phyloP scores from a whole-genome alignment of 2,888 invertebrate genomes.

The Plemyria rubiginata region DNA sequence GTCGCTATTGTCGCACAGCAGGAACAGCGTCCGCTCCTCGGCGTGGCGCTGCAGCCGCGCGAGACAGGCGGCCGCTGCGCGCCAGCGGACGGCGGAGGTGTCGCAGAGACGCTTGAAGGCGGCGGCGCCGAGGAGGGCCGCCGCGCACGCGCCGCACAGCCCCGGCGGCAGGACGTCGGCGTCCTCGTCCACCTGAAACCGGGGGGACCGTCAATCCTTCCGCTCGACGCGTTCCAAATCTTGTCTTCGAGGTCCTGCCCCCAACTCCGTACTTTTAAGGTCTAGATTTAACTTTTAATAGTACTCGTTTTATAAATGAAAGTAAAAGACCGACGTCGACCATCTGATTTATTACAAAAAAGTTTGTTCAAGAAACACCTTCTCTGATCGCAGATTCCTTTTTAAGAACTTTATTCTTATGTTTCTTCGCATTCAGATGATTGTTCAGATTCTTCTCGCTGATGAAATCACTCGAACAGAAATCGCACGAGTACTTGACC shows the following conservation, averaged over 20 bases:
- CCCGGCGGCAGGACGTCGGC: slow-evolving; percentile 58
- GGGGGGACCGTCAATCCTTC: slow-evolving; percentile 70
- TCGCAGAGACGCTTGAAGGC: slow-evolving; percentile 59
- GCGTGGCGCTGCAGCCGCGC: slow-evolving; percentile 42
- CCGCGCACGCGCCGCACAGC: slow-evolving; percentile 62
- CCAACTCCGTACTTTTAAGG: neutral
- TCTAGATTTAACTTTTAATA: neutral
- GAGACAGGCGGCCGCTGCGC: slow-evolving; percentile 48
- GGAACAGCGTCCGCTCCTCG: slow-evolving; percentile 55
- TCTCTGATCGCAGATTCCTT: neutral
- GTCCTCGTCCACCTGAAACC: slow-evolving; percentile 75
- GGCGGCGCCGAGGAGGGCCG: slow-evolving; percentile 55
- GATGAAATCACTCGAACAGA: slow-evolving; percentile 32
- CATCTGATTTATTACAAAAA: neutral
- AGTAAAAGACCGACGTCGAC: neutral
- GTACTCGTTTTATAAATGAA: too few relatives aligned
- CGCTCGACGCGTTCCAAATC: slow-evolving; percentile 44
- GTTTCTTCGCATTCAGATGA: slow-evolving; percentile 40
- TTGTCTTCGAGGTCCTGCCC: slow-evolving; percentile 13
- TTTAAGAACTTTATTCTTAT: slow-evolving; percentile 12
- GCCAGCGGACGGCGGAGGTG: slow-evolving; percentile 61
- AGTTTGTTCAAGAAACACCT: too few relatives aligned
- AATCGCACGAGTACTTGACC: slow-evolving; percentile 24
- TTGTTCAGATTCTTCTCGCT: slow-evolving; percentile 35
- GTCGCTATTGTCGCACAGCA: slow-evolving; percentile 54